phyloP scores from a whole-genome alignment of 1,140 invertebrate species.

The Tribolium madens region DNA sequence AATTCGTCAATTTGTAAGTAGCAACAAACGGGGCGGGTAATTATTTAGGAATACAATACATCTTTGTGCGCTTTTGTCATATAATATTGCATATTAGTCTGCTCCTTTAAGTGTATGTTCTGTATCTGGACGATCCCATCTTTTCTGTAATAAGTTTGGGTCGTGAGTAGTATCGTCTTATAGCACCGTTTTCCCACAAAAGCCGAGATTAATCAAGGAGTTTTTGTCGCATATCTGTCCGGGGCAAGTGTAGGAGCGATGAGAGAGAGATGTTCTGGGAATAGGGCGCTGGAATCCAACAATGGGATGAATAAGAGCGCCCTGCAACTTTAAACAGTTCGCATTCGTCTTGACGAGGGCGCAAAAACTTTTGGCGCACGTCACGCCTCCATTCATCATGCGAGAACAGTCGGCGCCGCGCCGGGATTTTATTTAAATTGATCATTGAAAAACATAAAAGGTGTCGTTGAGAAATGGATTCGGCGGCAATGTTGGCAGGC shows the following conservation, averaged over 20 bases:
- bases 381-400: conserved; percentile 60
- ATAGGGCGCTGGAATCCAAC: conserved; percentile 50
- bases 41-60: conserved; percentile 42
- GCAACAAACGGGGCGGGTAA: conserved; percentile 33
- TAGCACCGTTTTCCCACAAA: conserved; percentile 46
- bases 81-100: conserved; percentile 28
- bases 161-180: conserved; percentile 8
- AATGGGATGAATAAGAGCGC: conserved; percentile 59
- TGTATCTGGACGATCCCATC: conserved; percentile 8
- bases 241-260: conserved; percentile 49
- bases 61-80: conserved; percentile 14
- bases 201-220: conserved; percentile 55
- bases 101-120: conserved; percentile 38
- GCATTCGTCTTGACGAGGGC: conserved; percentile 51
- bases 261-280: conserved; percentile 43
- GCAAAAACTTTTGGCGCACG: conserved; percentile 58
- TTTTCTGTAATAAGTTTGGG: conserved; percentile 14
- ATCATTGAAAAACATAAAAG: conserved; percentile 62
- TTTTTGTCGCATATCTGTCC: conserved; percentile 53
- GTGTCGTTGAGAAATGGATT: conserved; percentile 61
- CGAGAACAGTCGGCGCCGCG: conserved; percentile 53
- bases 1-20: conserved; percentile 21
- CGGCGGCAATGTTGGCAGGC: conserved; percentile 56
- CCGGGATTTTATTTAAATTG: conserved; percentile 60
- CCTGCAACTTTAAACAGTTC: conserved; percentile 58